Evolutionary conservation across 2,888 invertebrate genomes (phyloP), one percentile per base, ranked within the genome.

Genomic region (Polydrusus cervinus): DNA sequence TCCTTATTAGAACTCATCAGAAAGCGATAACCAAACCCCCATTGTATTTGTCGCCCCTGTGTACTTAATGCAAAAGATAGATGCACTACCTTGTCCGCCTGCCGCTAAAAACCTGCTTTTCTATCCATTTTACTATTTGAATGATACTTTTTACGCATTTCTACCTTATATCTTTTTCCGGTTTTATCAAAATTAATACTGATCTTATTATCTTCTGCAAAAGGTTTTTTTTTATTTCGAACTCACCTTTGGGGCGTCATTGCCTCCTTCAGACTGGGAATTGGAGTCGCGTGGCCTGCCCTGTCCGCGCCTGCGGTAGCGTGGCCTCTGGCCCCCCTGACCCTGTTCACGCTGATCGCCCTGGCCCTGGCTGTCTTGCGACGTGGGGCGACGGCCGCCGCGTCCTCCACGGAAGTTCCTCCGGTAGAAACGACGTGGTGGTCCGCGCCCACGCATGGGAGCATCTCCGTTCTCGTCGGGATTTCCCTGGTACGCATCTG

Each of bases 361-460:
- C 81, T 87, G 86, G 79, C 85, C 87, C 81, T 87, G 87, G 79
- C 86, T 83, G 81, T 90, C 90, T 83, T 90, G 89, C 80, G 89
- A 90, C 79, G 89, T 89, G 73, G 89, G 89, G 79, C 89, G 87
- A 78, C 89, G 85, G 72, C 87, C 86, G 61, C 88, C 87, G 68
- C 88, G 88, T 49, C 89, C 91, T 61, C 93, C 92, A 79, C 93
- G 92, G 89, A 91, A 92, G 86, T 94, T 93, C 78, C 86, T 84
- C 83, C 93, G 93, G 92, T 92, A 93, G 88, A 92, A 94, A 83
- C 93, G 91, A 83, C 90, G 88, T 77, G 87, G 87, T 78, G 89
- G 89, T 78, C 89, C 88, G 75, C 89, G 89, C 49, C 89, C 89
- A 76, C 89, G 89, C 51, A 87, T 87, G 62, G 85, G 87, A 72